Conservation (phyloP, 1,140 invertebrate genomes). For the Laodelphax striatellus region DNA sequence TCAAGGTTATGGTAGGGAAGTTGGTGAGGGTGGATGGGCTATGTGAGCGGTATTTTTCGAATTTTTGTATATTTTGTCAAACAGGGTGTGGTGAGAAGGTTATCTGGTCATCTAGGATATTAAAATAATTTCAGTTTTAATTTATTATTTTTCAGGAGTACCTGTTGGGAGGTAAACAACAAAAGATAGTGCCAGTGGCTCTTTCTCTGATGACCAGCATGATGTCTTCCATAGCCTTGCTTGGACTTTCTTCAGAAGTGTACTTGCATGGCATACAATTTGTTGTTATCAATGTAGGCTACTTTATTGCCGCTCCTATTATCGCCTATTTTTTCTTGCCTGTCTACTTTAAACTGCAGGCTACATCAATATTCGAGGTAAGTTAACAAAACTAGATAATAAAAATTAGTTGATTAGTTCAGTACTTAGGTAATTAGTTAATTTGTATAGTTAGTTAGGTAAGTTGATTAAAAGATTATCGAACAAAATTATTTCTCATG, state of each 20-base stretch:
- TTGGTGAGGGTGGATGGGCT: too few relatives aligned
- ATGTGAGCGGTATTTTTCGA: too few relatives aligned
- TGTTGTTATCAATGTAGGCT: constrained; percentile 69
- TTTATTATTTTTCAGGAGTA: constrained; percentile 50
- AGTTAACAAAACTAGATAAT: neutral
- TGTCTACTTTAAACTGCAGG: constrained; percentile 75
- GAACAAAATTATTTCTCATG: too few relatives aligned
- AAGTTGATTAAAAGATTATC: too few relatives aligned
- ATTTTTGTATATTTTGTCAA: too few relatives aligned
- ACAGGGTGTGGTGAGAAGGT: too few relatives aligned
- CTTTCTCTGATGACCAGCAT: constrained; percentile 87
- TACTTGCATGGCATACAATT: constrained; percentile 76
- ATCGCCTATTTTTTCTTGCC: constrained; percentile 73
- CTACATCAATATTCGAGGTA: constrained; percentile 77
- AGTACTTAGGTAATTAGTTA: too few relatives aligned
- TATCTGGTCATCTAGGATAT: too few relatives aligned
- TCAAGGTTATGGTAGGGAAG: too few relatives aligned
- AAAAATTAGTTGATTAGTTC: too few relatives aligned
- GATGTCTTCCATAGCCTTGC: constrained; percentile 86
- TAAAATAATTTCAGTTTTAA: neutral
- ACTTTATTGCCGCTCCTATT: constrained; percentile 68
- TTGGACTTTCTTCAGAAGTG: constrained; percentile 79
- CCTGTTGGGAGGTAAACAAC: constrained; percentile 63
- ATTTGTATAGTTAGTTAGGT: too few relatives aligned
- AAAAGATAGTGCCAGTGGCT: constrained; percentile 65